These are phyloP conservation scores for Myrmecophaga tridactyla DNA, from an alignment of 2,113 vertebrate genomes.

Conservation along the genomic window DNA sequence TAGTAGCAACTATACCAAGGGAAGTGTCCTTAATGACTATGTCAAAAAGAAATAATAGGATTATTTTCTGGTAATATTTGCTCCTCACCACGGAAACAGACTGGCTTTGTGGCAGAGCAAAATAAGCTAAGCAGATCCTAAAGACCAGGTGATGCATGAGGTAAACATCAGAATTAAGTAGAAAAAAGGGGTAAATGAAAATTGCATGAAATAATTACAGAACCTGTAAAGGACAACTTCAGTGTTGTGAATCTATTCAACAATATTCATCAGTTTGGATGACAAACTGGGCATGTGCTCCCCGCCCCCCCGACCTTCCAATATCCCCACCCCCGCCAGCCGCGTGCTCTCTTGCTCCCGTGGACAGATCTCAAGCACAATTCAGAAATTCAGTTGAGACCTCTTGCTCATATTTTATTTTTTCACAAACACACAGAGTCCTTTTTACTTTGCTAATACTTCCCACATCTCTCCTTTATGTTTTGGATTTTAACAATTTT, in stretches of 20 bases:
- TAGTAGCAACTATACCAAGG: background rate
- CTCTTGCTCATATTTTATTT: background rate
- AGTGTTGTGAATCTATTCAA: background rate
- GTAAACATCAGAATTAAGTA: background rate
- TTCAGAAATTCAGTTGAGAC: background rate
- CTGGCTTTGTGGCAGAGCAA: background rate
- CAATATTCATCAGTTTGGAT: background rate
- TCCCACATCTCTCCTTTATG: background rate
- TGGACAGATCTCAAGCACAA: background rate
- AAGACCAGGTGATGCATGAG: background rate
- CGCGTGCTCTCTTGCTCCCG: too few relatives aligned
- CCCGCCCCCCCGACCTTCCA: too few relatives aligned
- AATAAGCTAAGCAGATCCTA: background rate
- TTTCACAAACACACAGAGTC: background rate
- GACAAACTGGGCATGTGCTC: too few relatives aligned
- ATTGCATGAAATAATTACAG: background rate
- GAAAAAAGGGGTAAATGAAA: background rate
- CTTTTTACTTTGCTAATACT: background rate
- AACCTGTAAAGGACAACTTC: background rate
- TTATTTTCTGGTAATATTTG: background rate
- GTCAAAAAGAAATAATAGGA: background rate
- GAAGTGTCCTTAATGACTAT: background rate
- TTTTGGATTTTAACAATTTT: background rate
- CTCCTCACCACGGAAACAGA: background rate
- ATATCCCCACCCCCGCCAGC: too few relatives aligned